Base-by-base conservation (phyloP, 2,113 vertebrate genomes). In the Corvus cornix region DNA sequence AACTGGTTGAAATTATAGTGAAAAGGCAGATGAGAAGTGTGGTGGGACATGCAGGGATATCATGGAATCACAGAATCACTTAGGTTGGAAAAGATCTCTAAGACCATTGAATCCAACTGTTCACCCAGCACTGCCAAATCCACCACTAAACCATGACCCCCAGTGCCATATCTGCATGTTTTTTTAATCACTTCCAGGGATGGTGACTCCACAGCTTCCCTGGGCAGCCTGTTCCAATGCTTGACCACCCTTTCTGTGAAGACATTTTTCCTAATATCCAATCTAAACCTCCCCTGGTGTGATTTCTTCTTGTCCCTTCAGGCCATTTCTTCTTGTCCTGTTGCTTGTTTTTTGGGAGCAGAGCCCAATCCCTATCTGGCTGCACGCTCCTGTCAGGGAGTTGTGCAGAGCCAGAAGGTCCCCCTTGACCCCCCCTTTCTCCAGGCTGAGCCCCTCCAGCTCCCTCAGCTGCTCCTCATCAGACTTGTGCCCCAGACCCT, bases 331-430 rank as follows among this genome's bases (percentile, higher is more conserved):
- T 41, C 62, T 76, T n/a, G n/a, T 35, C 11, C 17, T 55, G 24
- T 48, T 18, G 2, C 11, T 58, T 43, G 5, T 6, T 53, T 3
- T 21, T 3, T 58, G 27, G 12, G 21, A 83, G 48, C 5, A 41
- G 21, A 83, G 14, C 5, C 24, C 0, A 0, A 26, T 2, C 10
- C 14, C 11, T 6, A 3, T 20, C 16, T 21, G 39, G 13, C 19
- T 68, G 23, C 8, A 5, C 3, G n/a, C 39, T 75, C 53, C 16
- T 89, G 9, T 69, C 53, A 62, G 16, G 66, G 6, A 68, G 9
- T 2, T 68, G 46, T 26, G 17, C 6, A 56, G 69, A 64, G 59
- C 9, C 9, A 48, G 0, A 64, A 33, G 5, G 8, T 62, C 0
- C 21, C 8, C 5, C 9, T 9, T 21, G 17, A 35, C 26, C 26